Evolutionary conservation across 2,888 invertebrate species (phyloP).

Genomic region (Creontiades dilutus): DNA sequence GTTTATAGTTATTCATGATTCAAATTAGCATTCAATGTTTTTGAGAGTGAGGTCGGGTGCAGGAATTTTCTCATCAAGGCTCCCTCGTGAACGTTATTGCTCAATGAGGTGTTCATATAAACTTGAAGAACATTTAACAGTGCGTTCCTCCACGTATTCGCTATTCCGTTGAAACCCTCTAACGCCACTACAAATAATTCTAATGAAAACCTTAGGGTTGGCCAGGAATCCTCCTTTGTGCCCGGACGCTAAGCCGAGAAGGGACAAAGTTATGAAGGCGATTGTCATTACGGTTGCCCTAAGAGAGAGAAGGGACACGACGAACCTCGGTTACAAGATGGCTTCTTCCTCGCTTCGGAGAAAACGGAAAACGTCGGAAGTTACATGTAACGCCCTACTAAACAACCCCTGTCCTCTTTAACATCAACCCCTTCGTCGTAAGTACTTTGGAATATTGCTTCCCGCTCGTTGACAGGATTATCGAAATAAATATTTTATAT

Average conservation of each 20-base stretch:
- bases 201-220: slow-evolving; percentile 20
- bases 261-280: slow-evolving; percentile 58
- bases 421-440: too few relatives aligned
- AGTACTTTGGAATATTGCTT: slow-evolving; percentile 40
- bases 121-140: background rate
- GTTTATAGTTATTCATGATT: too few relatives aligned
- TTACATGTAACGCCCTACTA: background rate
- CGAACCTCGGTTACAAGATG: slow-evolving; percentile 8
- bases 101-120: slow-evolving; percentile 30
- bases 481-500: slow-evolving; percentile 1
- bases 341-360: background rate
- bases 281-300: slow-evolving; percentile 54
- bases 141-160: slow-evolving; percentile 9
- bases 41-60: background rate
- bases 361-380: slow-evolving; percentile 10
- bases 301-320: slow-evolving; percentile 18
- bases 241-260: slow-evolving; percentile 11
- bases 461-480: slow-evolving; percentile 46
- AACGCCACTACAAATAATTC: background rate
- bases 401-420: too few relatives aligned
- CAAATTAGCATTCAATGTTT: background rate
- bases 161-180: background rate
- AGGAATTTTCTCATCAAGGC: slow-evolving; percentile 24
- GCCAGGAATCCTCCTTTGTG: background rate
- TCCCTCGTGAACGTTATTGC: background rate